Conservation (phyloP, 2,888 invertebrate genomes). For the Seladonia tumulorum region DNA sequence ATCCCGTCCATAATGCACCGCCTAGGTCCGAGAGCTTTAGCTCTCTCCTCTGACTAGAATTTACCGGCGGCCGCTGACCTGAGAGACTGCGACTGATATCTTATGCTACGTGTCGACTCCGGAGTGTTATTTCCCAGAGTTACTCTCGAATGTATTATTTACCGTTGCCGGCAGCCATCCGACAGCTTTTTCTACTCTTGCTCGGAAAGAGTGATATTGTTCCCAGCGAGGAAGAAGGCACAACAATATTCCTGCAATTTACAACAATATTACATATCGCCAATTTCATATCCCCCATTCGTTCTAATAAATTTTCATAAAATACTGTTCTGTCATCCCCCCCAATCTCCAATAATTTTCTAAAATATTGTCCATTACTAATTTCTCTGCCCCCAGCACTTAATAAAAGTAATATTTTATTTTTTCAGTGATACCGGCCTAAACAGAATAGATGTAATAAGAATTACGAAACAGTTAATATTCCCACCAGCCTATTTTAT, state of each 20-base stretch:
- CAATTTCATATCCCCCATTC: neutral
- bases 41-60: neutral
- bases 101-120: slow-evolving; percentile 5
- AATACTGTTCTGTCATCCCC: neutral
- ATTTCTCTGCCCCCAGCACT: too few relatives aligned
- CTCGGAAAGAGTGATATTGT: neutral
- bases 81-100: slow-evolving; percentile 15
- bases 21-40: neutral
- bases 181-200: neutral
- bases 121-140: slow-evolving; percentile 8
- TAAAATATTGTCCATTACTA: too few relatives aligned
- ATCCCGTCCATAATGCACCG: slow-evolving; percentile 15
- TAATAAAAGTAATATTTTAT: too few relatives aligned
- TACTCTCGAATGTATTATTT: slow-evolving; percentile 10
- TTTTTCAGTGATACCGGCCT: neutral
- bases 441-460: neutral
- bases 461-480: neutral
- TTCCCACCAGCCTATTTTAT: neutral
- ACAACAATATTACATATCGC: too few relatives aligned
- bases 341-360: neutral
- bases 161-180: neutral
- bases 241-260: neutral
- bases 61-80: neutral
- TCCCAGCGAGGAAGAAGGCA: neutral
- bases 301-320: neutral